Evolutionary conservation across 2,113 vertebrate species (phyloP), one percentile per base, ranked within the genome.

Genomic region (Forbesichthys papilliferus): DNA sequence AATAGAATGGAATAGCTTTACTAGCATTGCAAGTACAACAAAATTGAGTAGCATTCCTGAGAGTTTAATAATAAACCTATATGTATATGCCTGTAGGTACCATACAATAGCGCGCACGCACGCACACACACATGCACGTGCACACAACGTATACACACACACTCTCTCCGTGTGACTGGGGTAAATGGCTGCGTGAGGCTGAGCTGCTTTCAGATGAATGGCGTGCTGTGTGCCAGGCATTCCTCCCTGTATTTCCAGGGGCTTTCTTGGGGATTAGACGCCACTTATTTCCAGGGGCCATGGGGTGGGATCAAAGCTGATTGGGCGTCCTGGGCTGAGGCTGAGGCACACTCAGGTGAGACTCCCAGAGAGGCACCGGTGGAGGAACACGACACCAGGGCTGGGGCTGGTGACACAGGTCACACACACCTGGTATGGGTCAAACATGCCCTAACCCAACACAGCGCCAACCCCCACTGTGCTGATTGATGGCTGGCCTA

Each of bases 191-290:
- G 86, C 75, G 72, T 84, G 82, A 83, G 77, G 81, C 76, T 73
- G 74, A 87, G 84, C 84, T 83, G 60, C 75, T 73, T 69, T 77
- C 65, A 20, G 52, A 69, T 90, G 89, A 92, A 91, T 91, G 86
- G 86, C 52, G 58, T 68, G 78, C 83, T 89, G 88, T 91, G 88
- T 87, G 90, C 85, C 80, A 81, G 70, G 84, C 88, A 92, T 92
- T 92, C 91, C 89, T 86, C 82, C 79, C 64, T 88, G 85, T 84
- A 86, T 90, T 87, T 86, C 71, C 16, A 69, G 53, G 79, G 80
- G 86, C 83, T 89, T 91, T 87, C 71, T 74, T 68, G 52, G 58
- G 84, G 84, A 90, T 88, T 88, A 91, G 82, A 84, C 79, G 85
- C 82, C 89, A 86, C 87, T 91, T 83, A 88, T 79, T 75, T 85